Evolutionary conservation across 2,113 vertebrate genomes (phyloP), one percentile per base, ranked within the genome.

Genomic region (Tyrannus savana): DNA sequence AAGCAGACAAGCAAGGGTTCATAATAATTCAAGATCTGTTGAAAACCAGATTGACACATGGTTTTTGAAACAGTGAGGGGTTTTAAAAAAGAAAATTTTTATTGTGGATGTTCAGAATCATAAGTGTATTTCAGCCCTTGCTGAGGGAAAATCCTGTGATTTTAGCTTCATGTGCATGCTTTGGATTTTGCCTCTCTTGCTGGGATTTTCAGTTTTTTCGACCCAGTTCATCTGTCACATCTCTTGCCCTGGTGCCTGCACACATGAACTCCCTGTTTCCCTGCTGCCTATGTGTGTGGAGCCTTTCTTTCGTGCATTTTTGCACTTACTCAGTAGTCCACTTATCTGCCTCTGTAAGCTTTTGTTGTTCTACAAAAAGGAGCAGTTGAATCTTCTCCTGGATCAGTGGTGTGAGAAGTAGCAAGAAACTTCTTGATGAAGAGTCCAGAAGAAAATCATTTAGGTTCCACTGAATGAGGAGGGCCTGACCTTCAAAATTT

Each of bases 11-110:
- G 44, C 1, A 11, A 71, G 46, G 13, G 39, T 90, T 90, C 64
- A 59, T 89, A 86, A 78, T 89, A 87, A 93, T 92, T 81, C 89
- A 81, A 63, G 44, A 78, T 89, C 80, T 81, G 73, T 81, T 87
- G 60, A 91, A 95, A 95, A 78, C 16, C n/a, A 37, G 55, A 92
- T 55, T 84, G 64, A 89, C 94, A 60, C 33, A n/a, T 59, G 39
- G 27, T n/a, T 90, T 52, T 52, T 52, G 25, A 52, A 71, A 39
- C 60, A 74, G 50, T 71, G 52, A 89, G 52, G 28, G 24, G 0
- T 53, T 91, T 88, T 88, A 86, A 35, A 88, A 84, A 42, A 58
- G 21, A 90, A 80, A 86, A 77, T 74, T 55, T 58, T 83, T 50
- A 77, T 55, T 84, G n/a, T 88, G 63, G 14, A 9, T 85, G 19